These are phyloP conservation scores for Lepisosteus oculatus DNA, from an alignment of 2,113 vertebrate genomes.

Conservation along the genomic window DNA sequence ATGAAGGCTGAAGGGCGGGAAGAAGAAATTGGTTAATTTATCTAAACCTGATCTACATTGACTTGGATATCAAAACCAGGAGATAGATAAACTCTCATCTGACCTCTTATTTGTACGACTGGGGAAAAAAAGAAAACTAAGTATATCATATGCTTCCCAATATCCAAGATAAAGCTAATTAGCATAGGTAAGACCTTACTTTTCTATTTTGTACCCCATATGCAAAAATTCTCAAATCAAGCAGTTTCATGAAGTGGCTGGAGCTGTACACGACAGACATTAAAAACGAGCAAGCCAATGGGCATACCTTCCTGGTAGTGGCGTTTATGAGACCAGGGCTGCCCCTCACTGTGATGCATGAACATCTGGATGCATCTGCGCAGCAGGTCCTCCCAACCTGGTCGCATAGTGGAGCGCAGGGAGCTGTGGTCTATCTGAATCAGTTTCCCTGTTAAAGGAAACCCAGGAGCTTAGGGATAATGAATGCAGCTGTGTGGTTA, in stretches of 20 bases:
- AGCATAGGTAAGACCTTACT: neutral
- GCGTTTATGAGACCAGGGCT: constrained; percentile 89
- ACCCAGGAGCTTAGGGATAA: neutral
- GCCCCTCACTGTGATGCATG: constrained; percentile 86
- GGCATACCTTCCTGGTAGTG: constrained; percentile 91
- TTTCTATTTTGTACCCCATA: too few species aligned
- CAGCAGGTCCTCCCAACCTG: constrained; percentile 73
- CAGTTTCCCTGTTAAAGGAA: constrained; percentile 60
- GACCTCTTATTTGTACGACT: too few species aligned
- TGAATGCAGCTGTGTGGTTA: too few species aligned
- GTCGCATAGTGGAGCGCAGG: constrained; percentile 74
- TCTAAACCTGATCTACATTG: too few species aligned
- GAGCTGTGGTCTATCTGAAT: constrained; percentile 78
- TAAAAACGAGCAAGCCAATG: neutral
- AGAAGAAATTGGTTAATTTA: constrained; percentile 16
- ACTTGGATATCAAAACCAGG: too few species aligned
- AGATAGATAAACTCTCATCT: too few species aligned
- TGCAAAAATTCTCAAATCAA: too few species aligned
- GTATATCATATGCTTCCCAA: neutral
- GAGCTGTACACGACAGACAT: neutral
- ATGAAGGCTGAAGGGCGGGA: constrained; percentile 71
- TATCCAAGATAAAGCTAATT: neutral
- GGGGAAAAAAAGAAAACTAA: neutral
- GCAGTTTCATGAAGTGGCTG: neutral
- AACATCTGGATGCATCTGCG: constrained; percentile 92